Conservation (phyloP, 2,888 invertebrate species). For the Phortica magna region DNA sequence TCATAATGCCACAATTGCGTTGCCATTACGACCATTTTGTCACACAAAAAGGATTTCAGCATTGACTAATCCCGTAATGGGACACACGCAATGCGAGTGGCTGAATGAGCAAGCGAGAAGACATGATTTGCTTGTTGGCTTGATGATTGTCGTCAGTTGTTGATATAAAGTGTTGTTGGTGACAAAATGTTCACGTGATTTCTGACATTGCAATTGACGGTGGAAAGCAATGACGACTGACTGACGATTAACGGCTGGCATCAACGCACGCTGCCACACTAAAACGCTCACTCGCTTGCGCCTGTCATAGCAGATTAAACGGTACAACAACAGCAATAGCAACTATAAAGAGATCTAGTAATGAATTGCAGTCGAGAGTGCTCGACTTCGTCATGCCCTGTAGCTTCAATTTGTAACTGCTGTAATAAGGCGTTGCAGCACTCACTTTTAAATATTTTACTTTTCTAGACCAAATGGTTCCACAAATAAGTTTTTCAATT, state of each 20-base stretch:
- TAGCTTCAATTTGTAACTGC: no score
- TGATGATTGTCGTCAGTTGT: slow-evolving; percentile 29
- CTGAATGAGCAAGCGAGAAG: slow-evolving; percentile 14
- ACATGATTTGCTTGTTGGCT: slow-evolving; percentile 33
- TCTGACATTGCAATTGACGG: slow-evolving; percentile 71
- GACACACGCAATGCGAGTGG: slow-evolving; percentile 47
- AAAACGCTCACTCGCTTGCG: slow-evolving; percentile 48
- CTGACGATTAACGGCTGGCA: slow-evolving; percentile 56
- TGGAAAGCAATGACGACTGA: slow-evolving; percentile 24
- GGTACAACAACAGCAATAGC: background rate
- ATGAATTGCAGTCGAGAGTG: no score
- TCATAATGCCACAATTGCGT: slow-evolving; percentile 2
- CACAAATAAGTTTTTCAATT: no score
- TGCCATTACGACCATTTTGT: slow-evolving; percentile 69
- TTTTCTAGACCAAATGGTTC: no score
- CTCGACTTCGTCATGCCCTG: no score
- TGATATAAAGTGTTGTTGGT: slow-evolving; percentile 41
- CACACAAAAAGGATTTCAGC: slow-evolving; percentile 65
- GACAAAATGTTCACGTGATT: slow-evolving; percentile 60
- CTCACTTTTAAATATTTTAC: no score
- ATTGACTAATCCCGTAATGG: slow-evolving; percentile 64
- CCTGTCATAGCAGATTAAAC: slow-evolving; percentile 24
- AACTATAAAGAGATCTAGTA: slow-evolving; percentile 11
- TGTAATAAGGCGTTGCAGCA: no score
- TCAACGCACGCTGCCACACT: slow-evolving; percentile 2